These are phyloP conservation scores for Drosophila melanogaster DNA, from an alignment of 1,140 invertebrate species.

Conservation along the genomic window DNA sequence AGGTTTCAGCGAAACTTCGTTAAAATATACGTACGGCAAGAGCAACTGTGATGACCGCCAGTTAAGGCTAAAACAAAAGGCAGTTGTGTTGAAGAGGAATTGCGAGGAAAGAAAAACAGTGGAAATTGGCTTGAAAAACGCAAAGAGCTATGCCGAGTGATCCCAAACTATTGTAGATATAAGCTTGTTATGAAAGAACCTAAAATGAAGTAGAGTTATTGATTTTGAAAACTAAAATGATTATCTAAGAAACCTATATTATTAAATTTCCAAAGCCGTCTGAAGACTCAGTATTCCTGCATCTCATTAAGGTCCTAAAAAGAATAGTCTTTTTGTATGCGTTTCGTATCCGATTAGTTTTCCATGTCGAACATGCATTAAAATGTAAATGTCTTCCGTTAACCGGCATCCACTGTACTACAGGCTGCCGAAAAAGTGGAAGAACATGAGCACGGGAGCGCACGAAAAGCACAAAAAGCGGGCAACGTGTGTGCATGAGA, in stretches of 20 bases:
- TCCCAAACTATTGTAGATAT: no score
- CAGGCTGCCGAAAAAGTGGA: constrained; percentile 58
- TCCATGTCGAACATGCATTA: neutral
- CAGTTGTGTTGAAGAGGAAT: constrained; percentile 23
- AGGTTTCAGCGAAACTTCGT: constrained; percentile 60
- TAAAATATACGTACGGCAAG: constrained; percentile 55
- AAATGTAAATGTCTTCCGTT: neutral
- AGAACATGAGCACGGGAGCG: constrained; percentile 64
- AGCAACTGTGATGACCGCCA: constrained; percentile 59
- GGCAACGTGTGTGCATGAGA: constrained; percentile 68
- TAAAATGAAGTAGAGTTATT: no score
- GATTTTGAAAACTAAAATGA: no score
- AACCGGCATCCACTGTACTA: constrained; percentile 38
- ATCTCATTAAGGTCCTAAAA: no score
- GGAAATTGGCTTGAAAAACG: neutral
- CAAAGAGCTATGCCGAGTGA: no score
- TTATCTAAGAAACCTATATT: no score
- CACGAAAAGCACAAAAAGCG: constrained; percentile 33
- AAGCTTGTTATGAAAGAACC: no score
- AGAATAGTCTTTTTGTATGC: no score
- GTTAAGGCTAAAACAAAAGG: constrained; percentile 64
- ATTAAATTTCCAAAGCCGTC: no score
- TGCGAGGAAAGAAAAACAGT: constrained; percentile 26
- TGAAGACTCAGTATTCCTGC: no score
- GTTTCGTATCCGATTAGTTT: neutral